Evolutionary conservation across 2,797 vertebrate species (phyloP).

Genomic region (Alectoris magna): DNA sequence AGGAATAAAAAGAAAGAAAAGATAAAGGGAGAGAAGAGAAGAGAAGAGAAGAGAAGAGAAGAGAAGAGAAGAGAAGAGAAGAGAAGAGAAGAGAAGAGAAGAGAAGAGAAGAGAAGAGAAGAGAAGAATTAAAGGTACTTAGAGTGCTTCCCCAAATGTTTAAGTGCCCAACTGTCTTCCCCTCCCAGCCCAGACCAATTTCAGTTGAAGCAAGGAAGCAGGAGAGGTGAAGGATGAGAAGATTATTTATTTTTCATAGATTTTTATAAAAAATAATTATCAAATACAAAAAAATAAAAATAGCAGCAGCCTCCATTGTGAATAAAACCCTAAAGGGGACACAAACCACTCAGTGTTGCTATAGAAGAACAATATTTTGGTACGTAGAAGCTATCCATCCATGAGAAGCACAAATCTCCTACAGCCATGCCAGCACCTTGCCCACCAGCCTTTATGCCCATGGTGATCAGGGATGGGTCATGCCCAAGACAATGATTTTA

Average conservation of each 20-base stretch:
- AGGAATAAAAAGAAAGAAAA: too few species aligned
- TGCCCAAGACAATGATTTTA: not conserved
- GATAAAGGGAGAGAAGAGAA: too few species aligned
- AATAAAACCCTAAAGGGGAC: slow-evolving; percentile 67
- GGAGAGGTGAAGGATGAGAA: slow-evolving; percentile 52
- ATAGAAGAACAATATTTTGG: slow-evolving; percentile 50
- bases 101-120: too few species aligned
- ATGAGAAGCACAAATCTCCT: slow-evolving; percentile 45
- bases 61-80: too few species aligned
- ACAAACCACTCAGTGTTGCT: slow-evolving; percentile 65
- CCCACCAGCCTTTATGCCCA: not conserved
- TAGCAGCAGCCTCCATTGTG: slow-evolving; percentile 71
- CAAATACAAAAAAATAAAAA: slow-evolving; percentile 77
- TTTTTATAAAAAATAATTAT: slow-evolving; percentile 79
- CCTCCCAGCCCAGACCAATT: not conserved
- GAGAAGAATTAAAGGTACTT: not conserved
- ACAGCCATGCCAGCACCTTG: not conserved
- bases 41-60: too few species aligned
- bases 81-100: too few species aligned
- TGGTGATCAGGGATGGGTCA: not conserved
- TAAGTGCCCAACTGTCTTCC: not conserved
- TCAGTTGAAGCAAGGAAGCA: not conserved
- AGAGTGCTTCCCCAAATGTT: not conserved
- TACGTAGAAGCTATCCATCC: slow-evolving; percentile 23
- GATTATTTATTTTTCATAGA: slow-evolving; percentile 75